Evolutionary conservation across 2,113 vertebrate genomes (phyloP).

Genomic region (Pteruthius melanotis): DNA sequence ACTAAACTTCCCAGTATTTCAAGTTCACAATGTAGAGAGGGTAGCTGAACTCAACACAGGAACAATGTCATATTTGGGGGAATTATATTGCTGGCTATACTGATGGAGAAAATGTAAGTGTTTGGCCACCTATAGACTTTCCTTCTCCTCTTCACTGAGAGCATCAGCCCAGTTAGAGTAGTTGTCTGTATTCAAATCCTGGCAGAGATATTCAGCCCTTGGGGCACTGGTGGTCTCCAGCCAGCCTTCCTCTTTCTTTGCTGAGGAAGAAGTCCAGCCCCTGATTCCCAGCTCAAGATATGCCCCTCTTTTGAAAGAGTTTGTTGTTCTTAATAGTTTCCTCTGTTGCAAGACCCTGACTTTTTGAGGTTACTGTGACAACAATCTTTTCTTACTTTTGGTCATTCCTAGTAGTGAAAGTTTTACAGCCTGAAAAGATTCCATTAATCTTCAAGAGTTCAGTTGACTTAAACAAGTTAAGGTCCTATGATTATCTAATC

Average conservation of each 20-base stretch:
- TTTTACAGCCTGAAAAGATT: background rate
- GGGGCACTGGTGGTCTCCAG: background rate
- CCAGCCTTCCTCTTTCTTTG: background rate
- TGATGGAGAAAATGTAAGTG: background rate
- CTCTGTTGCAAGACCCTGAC: background rate
- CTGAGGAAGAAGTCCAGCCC: background rate
- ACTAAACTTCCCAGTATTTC: background rate
- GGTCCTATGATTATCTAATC: background rate
- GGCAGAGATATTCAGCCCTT: background rate
- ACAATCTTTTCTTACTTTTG: background rate
- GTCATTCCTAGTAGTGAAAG: background rate
- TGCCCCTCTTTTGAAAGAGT: background rate
- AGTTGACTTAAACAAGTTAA: background rate
- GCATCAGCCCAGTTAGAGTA: background rate
- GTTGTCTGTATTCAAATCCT: background rate
- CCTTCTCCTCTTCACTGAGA: background rate
- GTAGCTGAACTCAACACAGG: background rate
- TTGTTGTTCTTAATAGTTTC: background rate
- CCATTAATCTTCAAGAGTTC: background rate
- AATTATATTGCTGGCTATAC: background rate
- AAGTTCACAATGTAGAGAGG: background rate
- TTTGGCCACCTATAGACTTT: background rate
- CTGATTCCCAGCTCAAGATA: background rate
- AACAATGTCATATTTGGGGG: background rate
- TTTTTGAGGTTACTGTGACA: background rate